These are phyloP conservation scores for Actinernus sp. DNA, from an alignment of 92 coral and sea anemone genomes.

Conservation along the genomic window DNA sequence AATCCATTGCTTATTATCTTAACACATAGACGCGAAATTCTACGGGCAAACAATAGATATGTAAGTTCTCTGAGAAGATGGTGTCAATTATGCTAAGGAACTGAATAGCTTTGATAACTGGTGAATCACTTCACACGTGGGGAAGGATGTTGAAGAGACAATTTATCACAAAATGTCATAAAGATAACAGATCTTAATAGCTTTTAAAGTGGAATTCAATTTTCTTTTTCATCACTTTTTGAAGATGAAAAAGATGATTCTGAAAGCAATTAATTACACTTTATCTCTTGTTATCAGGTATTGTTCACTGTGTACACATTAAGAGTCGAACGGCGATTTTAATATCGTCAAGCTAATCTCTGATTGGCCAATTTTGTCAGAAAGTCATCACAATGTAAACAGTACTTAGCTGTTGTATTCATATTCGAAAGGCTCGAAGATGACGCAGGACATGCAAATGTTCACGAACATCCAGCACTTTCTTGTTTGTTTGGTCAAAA, in stretches of 20 bases:
- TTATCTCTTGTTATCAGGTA: constrained; percentile 4
- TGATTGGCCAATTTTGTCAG: constrained; percentile 65
- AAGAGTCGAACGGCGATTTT: constrained; percentile 35
- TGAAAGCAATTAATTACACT: not conserved
- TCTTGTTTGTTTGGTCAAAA: constrained; percentile 24
- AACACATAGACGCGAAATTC: not conserved
- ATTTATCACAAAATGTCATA: too few relatives aligned
- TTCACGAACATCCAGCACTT: not conserved
- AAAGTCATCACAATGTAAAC: constrained; percentile 47
- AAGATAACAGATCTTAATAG: not conserved
- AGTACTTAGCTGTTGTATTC: constrained; percentile 5
- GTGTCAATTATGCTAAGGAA: too few relatives aligned
- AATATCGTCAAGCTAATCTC: constrained; percentile 15
- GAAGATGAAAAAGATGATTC: too few relatives aligned
- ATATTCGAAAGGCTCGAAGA: too few relatives aligned
- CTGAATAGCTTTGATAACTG: too few relatives aligned
- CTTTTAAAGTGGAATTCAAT: not conserved
- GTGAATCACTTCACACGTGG: too few relatives aligned
- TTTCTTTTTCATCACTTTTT: not conserved
- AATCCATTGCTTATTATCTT: not conserved
- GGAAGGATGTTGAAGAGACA: too few relatives aligned
- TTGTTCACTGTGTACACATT: constrained; percentile 72
- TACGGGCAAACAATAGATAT: not conserved
- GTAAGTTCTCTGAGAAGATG: too few relatives aligned
- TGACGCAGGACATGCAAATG: not conserved